These are phyloP conservation scores for Saguinus imperator DNA, from an alignment of 2,113 vertebrate species.

Conservation along the genomic window DNA sequence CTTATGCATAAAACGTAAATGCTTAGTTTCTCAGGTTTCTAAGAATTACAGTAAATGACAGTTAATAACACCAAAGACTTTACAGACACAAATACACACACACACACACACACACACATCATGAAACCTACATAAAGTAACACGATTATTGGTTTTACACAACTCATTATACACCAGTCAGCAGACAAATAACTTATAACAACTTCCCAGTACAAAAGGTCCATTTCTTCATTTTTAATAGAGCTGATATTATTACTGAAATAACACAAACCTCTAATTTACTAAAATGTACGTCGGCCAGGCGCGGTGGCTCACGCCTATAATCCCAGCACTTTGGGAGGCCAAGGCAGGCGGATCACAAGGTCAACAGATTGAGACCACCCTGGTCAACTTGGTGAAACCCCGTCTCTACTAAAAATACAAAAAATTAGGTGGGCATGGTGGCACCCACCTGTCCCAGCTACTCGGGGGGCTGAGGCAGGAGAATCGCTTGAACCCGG, in stretches of 20 bases:
- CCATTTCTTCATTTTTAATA: background rate
- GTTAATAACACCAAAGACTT: background rate
- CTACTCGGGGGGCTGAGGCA: no score
- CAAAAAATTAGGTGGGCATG: no score
- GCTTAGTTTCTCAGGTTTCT: background rate
- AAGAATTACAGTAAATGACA: background rate
- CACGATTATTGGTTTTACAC: background rate
- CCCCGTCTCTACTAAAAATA: no score
- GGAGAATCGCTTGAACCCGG: no score
- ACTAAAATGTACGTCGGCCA: background rate
- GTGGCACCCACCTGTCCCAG: no score
- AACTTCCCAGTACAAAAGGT: background rate
- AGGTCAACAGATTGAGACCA: no score
- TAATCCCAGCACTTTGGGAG: no score
- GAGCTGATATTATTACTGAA: background rate
- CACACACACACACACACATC: background rate
- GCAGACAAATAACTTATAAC: background rate
- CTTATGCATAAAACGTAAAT: background rate
- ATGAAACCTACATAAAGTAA: conserved; percentile 27
- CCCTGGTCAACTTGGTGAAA: no score
- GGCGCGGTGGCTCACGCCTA: no score
- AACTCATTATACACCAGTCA: background rate
- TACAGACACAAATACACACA: background rate
- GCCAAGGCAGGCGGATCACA: no score
- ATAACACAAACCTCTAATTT: background rate